Conservation (phyloP, 2,797 vertebrate genomes). For the Coreius guichenoti region DNA sequence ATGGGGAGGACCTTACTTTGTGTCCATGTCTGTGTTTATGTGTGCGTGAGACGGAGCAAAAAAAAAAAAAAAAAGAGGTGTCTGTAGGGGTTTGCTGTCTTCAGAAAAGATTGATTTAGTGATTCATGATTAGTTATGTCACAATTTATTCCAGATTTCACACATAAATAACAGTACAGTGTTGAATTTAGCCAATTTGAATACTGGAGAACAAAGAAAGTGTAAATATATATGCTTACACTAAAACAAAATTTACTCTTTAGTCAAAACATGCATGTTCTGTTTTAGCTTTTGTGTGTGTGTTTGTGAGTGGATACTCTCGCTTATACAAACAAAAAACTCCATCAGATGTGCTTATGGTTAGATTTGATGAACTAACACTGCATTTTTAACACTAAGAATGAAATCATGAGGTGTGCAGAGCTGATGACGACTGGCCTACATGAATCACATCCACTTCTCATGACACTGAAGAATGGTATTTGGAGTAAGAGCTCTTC, state of each 20-base stretch:
- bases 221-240: neutral
- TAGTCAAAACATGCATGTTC: neutral
- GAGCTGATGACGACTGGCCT: slow-evolving; percentile 52
- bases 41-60: neutral
- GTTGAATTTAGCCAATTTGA: neutral
- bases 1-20: neutral
- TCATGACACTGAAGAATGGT: slow-evolving; percentile 80
- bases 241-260: neutral
- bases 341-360: slow-evolving; percentile 9
- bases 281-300: neutral
- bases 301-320: neutral
- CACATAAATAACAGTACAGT: neutral
- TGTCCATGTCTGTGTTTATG: neutral
- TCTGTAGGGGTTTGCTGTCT: neutral
- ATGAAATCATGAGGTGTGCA: slow-evolving; percentile 16
- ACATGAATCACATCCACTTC: slow-evolving; percentile 50
- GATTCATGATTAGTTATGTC: neutral
- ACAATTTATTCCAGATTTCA: neutral
- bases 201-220: neutral
- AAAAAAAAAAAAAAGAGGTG: neutral
- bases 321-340: slow-evolving; percentile 19
- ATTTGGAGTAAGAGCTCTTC: slow-evolving; percentile 77
- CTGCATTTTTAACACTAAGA: slow-evolving; percentile 25
- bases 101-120: slow-evolving; percentile 11
- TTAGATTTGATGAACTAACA: slow-evolving; percentile 43